Base-by-base conservation (phyloP, 1,140 invertebrate genomes). In the Bombyx mandarina region DNA sequence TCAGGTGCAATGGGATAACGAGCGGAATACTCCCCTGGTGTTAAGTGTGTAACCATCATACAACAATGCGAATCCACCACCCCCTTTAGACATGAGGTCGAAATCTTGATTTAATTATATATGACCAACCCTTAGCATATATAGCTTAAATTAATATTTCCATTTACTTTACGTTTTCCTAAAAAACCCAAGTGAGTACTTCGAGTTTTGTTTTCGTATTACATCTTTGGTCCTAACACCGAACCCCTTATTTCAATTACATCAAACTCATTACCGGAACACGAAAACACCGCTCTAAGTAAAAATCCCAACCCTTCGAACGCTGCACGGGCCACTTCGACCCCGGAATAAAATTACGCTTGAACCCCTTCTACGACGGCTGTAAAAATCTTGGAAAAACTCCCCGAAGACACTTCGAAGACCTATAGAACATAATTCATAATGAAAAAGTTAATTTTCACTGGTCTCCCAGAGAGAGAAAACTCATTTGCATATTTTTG, bases 361-460 rank as follows among this genome's bases (percentile, higher is more conserved):
- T 54, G 52, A 64, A 60, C 60, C 61, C 67, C 60, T 67, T 45
- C 54, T 47, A 56, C 53, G 63, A 49, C 35, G 50, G 46, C 65
- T 55, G 69, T 69, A 82, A 84, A 84, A 86, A 86, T 86, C 81
- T 80, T 74, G 53, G 45, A 84, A 84, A 86, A 86, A 77, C 78
- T 82, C 82, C 82, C 82, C 52, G 58, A 83, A 81, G 81, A 82
- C 75, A 54, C 59, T 60, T 59, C 63, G 65, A 80, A 81, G 78
- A 86, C 73, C 69, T 78, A 61, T 69, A 82, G 71, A 81, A 84
- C 77, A 82, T 86, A 83, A 86, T 84, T 82, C 82, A 86, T 86
- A 67, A 86, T 86, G 83, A 86, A 86, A 86, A 86, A 86, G 83
- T 86, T 83, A 82, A 86, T 86, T 86, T 83, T 77, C 77, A 75